Evolutionary conservation across 2,113 vertebrate species (phyloP).

Genomic region (Saccopteryx leptura): DNA sequence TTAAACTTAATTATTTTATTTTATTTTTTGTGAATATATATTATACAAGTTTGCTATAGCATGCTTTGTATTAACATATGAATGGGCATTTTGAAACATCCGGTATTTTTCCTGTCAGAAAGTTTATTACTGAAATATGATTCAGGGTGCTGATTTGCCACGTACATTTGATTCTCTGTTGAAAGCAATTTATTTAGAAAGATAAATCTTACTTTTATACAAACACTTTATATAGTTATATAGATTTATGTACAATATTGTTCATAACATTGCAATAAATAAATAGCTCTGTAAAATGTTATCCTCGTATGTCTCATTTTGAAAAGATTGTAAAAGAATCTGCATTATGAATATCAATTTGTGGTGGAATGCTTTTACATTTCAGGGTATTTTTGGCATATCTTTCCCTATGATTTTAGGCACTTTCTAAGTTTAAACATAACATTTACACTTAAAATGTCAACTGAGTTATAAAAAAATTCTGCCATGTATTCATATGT

Average conservation of each 20-base stretch:
- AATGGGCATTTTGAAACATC: constrained; percentile 36
- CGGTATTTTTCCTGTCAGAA: constrained; percentile 31
- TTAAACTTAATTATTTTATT: constrained; percentile 56
- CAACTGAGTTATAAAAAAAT: constrained; percentile 16
- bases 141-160: constrained; percentile 16
- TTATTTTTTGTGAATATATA: not conserved
- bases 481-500: not conserved
- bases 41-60: not conserved
- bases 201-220: constrained; percentile 57
- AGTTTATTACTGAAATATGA: not conserved
- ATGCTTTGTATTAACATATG: not conserved
- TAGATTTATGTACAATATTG: constrained; percentile 21
- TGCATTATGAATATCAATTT: not conserved
- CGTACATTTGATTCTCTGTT: constrained; percentile 43
- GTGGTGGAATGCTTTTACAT: not conserved
- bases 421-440: not conserved
- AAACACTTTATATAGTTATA: constrained; percentile 44
- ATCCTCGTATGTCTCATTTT: constrained; percentile 20
- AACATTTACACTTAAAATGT: constrained; percentile 38
- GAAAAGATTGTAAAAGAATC: constrained; percentile 15
- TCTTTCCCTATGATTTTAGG: constrained; percentile 51
- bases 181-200: constrained; percentile 55
- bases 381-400: not conserved
- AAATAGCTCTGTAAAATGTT: not conserved
- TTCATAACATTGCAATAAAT: not conserved